Percentiles rank a stretch among this genome's conserved stretches.
These are phyloP conservation scores for Nyctalus aviator DNA, from an alignment of 2,797 vertebrate genomes.

Conservation along the genomic window DNA sequence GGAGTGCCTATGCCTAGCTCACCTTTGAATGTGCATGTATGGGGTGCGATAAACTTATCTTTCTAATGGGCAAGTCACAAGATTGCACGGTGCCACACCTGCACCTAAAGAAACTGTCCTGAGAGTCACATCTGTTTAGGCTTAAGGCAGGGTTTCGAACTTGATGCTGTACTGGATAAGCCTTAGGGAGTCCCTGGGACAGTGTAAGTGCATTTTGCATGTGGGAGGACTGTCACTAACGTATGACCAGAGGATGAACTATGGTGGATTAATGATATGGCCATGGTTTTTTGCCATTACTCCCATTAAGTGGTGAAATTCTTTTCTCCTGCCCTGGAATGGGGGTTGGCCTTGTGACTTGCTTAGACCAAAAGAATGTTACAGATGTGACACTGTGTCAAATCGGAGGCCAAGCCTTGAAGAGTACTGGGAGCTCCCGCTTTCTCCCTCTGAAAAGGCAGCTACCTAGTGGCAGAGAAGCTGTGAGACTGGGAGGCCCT, in stretches of 20 bases:
- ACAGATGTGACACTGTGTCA: neutral
- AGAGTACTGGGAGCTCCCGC: neutral
- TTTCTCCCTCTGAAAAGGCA: neutral
- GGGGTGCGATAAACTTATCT: neutral
- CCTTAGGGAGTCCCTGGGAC: too few species aligned
- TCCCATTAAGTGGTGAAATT: neutral
- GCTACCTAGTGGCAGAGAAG: neutral
- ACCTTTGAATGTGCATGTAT: too few species aligned
- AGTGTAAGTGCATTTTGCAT: neutral
- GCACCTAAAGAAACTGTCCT: neutral
- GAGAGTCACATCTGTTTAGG: neutral
- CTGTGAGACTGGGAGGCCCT: neutral
- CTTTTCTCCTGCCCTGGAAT: neutral
- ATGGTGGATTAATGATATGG: neutral
- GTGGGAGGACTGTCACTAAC: neutral
- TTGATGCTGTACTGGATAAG: neutral
- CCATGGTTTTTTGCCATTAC: neutral
- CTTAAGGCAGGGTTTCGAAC: neutral
- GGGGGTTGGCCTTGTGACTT: neutral
- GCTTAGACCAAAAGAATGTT: neutral
- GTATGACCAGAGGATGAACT: neutral
- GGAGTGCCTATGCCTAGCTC: neutral
- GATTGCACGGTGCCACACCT: neutral
- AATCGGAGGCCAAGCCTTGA: neutral
- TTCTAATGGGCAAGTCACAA: neutral